Evolutionary conservation across 1,140 invertebrate genomes (phyloP).

Genomic region (Piezodorus guildinii): DNA sequence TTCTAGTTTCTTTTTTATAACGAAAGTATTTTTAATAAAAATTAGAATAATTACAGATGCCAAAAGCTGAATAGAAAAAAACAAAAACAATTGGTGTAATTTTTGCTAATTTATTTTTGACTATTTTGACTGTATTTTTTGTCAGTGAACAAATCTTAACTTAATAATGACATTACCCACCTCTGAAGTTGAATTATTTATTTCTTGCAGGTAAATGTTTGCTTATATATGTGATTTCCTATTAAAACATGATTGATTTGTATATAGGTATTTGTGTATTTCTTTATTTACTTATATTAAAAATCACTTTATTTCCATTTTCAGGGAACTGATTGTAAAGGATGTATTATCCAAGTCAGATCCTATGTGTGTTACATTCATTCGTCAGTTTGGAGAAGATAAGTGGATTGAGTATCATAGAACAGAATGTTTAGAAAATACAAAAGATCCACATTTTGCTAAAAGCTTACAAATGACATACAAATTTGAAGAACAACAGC

Average conservation of each 20-base stretch:
- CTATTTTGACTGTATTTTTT: too few species aligned
- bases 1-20: too few species aligned
- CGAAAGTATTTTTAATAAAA: too few species aligned
- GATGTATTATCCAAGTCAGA: constrained; percentile 52
- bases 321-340: neutral
- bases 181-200: constrained; percentile 32
- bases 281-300: neutral
- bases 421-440: constrained; percentile 47
- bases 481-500: constrained; percentile 42
- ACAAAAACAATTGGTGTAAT: too few species aligned
- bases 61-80: too few species aligned
- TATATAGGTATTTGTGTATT: too few species aligned
- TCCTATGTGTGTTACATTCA: constrained; percentile 46
- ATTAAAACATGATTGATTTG: too few species aligned
- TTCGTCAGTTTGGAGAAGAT: constrained; percentile 36
- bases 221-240: too few species aligned
- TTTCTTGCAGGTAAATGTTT: constrained; percentile 32
- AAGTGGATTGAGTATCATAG: constrained; percentile 44
- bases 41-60: too few species aligned
- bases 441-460: constrained; percentile 47
- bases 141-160: too few species aligned
- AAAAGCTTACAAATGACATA: constrained; percentile 39
- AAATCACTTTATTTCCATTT: neutral
- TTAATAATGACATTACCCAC: constrained; percentile 15
- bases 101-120: too few species aligned